These are phyloP conservation scores for Speoplatyrhinus poulsoni DNA, from an alignment of 2,113 vertebrate genomes.

Conservation along the genomic window DNA sequence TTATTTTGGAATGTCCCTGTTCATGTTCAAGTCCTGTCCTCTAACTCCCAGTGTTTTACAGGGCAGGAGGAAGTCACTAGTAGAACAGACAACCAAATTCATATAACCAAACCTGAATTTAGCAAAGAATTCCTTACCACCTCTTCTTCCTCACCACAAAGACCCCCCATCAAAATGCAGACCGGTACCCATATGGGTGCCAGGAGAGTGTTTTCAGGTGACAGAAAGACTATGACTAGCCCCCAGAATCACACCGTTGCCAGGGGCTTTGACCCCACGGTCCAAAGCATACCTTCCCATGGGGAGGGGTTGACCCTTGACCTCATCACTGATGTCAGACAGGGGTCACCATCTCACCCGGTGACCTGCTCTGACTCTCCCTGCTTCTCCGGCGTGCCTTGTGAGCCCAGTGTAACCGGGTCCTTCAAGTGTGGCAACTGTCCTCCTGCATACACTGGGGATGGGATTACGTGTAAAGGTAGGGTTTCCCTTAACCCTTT, in stretches of 20 bases:
- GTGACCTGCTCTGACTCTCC: slow-evolving; percentile 74
- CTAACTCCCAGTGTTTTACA: slow-evolving; percentile 72
- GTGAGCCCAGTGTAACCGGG: slow-evolving; percentile 70
- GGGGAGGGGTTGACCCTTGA: slow-evolving; percentile 42
- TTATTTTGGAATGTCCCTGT: background rate
- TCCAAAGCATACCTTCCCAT: slow-evolving; percentile 31
- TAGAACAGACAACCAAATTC: slow-evolving; percentile 23
- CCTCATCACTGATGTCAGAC: slow-evolving; percentile 22
- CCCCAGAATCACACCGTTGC: slow-evolving; percentile 37
- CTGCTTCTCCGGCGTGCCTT: slow-evolving; percentile 83
- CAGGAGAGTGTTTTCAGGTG: slow-evolving; percentile 31
- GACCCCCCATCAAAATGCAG: slow-evolving; percentile 28
- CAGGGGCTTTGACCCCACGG: slow-evolving; percentile 33
- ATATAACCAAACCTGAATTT: slow-evolving; percentile 30
- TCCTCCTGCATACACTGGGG: slow-evolving; percentile 81
- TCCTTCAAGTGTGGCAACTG: slow-evolving; percentile 79
- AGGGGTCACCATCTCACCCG: slow-evolving; percentile 19
- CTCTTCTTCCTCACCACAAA: slow-evolving; percentile 38
- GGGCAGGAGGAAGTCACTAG: slow-evolving; percentile 45
- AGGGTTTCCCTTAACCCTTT: background rate
- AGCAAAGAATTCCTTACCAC: slow-evolving; percentile 35
- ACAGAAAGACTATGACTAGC: slow-evolving; percentile 31
- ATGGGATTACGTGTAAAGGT: slow-evolving; percentile 86
- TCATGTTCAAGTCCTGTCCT: slow-evolving; percentile 53
- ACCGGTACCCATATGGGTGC: slow-evolving; percentile 29